Conservation (phyloP, 2,113 vertebrate genomes). For the Phodopus roborovskii region DNA sequence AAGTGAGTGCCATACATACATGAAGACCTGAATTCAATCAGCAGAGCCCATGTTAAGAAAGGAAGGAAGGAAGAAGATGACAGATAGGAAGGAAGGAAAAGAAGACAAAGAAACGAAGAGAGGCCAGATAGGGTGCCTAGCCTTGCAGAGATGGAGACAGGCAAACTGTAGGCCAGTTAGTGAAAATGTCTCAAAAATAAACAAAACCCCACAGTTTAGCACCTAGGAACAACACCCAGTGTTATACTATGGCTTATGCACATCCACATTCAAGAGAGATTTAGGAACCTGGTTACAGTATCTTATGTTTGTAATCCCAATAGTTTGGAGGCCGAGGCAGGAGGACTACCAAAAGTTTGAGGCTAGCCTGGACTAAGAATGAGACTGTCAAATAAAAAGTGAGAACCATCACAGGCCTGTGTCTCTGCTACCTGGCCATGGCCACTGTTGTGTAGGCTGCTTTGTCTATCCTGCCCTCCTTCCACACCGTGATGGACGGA, state of each 20-base stretch:
- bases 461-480: not conserved
- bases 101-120: too few relatives aligned
- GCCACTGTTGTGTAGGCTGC: not conserved
- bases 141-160: not conserved
- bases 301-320: not conserved
- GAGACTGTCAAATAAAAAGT: not conserved
- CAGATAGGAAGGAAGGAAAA: too few relatives aligned
- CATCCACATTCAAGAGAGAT: not conserved
- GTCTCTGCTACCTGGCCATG: not conserved
- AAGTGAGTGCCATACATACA: not conserved
- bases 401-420: not conserved
- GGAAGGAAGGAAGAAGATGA: too few relatives aligned
- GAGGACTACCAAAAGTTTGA: not conserved
- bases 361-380: not conserved
- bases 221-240: not conserved
- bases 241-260: not conserved
- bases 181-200: not conserved
- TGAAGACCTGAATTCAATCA: not conserved
- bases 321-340: not conserved
- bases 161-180: not conserved
- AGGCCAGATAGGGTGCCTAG: not conserved
- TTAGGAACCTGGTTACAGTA: not conserved
- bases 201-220: not conserved
- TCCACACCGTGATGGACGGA: not conserved
- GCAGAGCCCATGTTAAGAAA: not conserved